Conservation (phyloP, 1,140 invertebrate species). For the Orussus abietinus region DNA sequence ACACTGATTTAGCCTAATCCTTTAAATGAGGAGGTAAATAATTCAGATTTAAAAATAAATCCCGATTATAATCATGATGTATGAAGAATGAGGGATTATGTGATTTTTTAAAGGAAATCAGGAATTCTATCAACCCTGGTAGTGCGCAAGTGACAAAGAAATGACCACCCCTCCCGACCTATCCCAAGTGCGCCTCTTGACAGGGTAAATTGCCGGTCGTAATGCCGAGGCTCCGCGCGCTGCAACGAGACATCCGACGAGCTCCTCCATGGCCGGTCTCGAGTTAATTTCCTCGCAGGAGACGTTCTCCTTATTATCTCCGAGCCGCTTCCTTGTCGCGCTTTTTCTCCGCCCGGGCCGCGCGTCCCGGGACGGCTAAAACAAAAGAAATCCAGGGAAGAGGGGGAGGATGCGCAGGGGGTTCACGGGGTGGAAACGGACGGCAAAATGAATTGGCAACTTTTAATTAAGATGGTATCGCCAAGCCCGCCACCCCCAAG, state of each 20-base stretch:
- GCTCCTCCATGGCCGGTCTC: slow-evolving; percentile 18
- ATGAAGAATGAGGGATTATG: too few relatives aligned
- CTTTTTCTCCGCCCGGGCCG: slow-evolving; percentile 25
- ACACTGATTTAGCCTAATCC: too few relatives aligned
- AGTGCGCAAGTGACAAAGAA: too few relatives aligned
- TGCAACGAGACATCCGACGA: too few relatives aligned
- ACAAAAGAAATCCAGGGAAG: slow-evolving; percentile 39
- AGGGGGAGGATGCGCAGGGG: slow-evolving; percentile 3
- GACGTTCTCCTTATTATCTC: slow-evolving; percentile 45
- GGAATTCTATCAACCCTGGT: too few relatives aligned
- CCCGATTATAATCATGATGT: too few relatives aligned
- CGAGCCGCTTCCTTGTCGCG: slow-evolving; percentile 27
- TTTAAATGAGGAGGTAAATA: too few relatives aligned
- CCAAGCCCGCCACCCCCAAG: slow-evolving; percentile 10
- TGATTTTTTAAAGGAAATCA: too few relatives aligned
- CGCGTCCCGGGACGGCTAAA: slow-evolving; percentile 29
- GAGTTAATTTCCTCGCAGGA: slow-evolving; percentile 45
- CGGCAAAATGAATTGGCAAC: slow-evolving; percentile 53
- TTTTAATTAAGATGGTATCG: slow-evolving; percentile 56
- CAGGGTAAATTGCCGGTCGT: neutral
- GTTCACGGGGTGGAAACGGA: slow-evolving; percentile 28
- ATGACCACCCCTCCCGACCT: too few relatives aligned
- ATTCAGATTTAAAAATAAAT: too few relatives aligned
- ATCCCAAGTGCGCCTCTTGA: too few relatives aligned
- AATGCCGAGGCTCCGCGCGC: neutral